phyloP scores from a whole-genome alignment of 1,140 invertebrate genomes.

The Leguminivora glycinivorella region DNA sequence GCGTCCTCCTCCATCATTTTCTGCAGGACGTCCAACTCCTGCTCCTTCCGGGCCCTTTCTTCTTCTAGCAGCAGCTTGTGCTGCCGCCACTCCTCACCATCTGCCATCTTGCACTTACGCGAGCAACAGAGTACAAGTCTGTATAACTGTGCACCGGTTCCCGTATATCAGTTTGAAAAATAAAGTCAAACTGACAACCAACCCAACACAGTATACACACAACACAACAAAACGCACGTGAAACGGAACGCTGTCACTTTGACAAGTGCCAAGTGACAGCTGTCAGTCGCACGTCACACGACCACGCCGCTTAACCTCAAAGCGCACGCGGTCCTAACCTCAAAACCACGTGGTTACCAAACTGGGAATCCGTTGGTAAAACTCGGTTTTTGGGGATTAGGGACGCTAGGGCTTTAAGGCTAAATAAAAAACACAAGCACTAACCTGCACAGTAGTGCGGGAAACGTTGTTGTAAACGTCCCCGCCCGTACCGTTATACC shows the following conservation, averaged over 20 bases:
- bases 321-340: neutral
- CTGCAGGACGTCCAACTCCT: neutral
- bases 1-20: neutral
- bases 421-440: too few relatives aligned
- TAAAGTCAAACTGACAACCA: neutral
- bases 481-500: too few relatives aligned
- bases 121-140: neutral
- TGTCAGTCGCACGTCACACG: neutral
- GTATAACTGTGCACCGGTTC: neutral
- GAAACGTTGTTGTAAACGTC: too few relatives aligned
- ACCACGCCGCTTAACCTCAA: neutral
- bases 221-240: neutral
- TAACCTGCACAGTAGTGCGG: too few relatives aligned
- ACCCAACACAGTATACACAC: neutral
- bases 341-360: neutral
- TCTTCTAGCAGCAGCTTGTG: neutral
- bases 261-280: conserved; percentile 7
- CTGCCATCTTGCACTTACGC: neutral
- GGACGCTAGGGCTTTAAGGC: too few relatives aligned
- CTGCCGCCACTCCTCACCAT: neutral
- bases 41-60: neutral
- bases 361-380: too few relatives aligned
- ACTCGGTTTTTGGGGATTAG: too few relatives aligned
- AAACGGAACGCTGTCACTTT: neutral
- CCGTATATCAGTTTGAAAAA: neutral